phyloP scores from a whole-genome alignment of 1,140 invertebrate species.

The Drosophila kohkoa region DNA sequence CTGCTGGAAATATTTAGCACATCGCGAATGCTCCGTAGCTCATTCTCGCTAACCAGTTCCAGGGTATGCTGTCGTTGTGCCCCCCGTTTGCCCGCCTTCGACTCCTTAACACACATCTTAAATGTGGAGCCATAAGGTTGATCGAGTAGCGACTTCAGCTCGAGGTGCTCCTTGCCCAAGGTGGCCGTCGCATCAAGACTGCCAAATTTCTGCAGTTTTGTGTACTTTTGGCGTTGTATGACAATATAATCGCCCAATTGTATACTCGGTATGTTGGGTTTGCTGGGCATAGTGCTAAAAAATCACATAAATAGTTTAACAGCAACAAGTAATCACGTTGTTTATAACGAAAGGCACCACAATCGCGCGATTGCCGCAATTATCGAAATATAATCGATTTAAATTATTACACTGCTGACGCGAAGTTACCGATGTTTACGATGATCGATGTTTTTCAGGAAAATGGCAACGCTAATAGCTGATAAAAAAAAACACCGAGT shows the following conservation, averaged over 20 bases:
- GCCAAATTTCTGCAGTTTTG: conserved; percentile 90
- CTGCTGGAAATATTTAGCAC: conserved; percentile 86
- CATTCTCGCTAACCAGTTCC: conserved; percentile 86
- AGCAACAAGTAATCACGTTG: conserved; percentile 47
- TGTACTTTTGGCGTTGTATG: conserved; percentile 91
- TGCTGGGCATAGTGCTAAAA: conserved; percentile 23
- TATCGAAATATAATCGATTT: conserved; percentile 6
- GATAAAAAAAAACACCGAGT: conserved; percentile 27
- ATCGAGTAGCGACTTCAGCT: conserved; percentile 89
- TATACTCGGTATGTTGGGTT: conserved; percentile 63
- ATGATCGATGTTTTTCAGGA: too few relatives aligned
- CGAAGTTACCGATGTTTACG: background rate
- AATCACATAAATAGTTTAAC: conserved; percentile 20
- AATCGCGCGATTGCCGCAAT: conserved; percentile 3
- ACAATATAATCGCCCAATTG: conserved; percentile 90
- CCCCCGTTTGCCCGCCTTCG: conserved; percentile 60
- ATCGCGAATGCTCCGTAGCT: conserved; percentile 85
- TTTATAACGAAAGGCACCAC: conserved; percentile 16
- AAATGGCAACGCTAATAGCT: conserved; percentile 20
- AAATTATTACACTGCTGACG: background rate
- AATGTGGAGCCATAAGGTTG: conserved; percentile 92
- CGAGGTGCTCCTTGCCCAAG: conserved; percentile 90
- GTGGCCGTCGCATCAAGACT: conserved; percentile 87
- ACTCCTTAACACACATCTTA: conserved; percentile 89
- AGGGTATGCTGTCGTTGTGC: conserved; percentile 87